Base-by-base conservation (phyloP, 2,888 invertebrate genomes). In the Torymus auratus region DNA sequence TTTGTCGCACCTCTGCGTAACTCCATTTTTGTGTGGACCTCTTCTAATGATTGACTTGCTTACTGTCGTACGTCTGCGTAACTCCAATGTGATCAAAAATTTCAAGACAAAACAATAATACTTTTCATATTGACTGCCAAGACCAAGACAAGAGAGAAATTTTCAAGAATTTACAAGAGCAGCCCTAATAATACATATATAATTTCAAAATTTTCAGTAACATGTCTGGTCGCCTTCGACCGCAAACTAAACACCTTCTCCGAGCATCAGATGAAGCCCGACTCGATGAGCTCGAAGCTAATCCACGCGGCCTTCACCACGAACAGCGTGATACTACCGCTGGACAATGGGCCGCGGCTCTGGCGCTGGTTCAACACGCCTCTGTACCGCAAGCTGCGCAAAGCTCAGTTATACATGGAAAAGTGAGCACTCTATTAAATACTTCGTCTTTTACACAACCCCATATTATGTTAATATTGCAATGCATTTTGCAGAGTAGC, bases 301-400 rank as follows among this genome's bases (percentile, higher is more conserved):
- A 96, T 97, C 84, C 88, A 93, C 50, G 94, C 96, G 0, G 95
- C 97, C 0, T 93, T 95, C 82, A 92, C 92, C 0, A 95, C 96
- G 4, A 97, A 97, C 86, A 93, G 94, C 84, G 94, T 93, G 58
- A 94, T 94, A 65, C 91, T 95, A 86, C 93, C 93, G 86, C 93
- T 95, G 1, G 96, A 96, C 86, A 94, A 95, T 88, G 94, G 95
- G 0, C 91, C 92, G 0, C 93, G 94, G 82, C 87, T 96, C 2
- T 97, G 97, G 96, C 93, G 92, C 78, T 92, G 92, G 83, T 93
- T 95, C 83, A 92, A 94, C 81, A 97, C 97, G 0, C 95, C 96
- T 0, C 88, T 94, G 15, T 97, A 96, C 86, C 94, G 91, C 72
- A 94, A 93, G 89, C 91, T 97, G 20, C 93, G 92, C 12, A 91